Percentiles rank a stretch among this genome's conserved stretches.
Conservation (phyloP, 2,113 vertebrate genomes). For the Oxyruncus cristatus region DNA sequence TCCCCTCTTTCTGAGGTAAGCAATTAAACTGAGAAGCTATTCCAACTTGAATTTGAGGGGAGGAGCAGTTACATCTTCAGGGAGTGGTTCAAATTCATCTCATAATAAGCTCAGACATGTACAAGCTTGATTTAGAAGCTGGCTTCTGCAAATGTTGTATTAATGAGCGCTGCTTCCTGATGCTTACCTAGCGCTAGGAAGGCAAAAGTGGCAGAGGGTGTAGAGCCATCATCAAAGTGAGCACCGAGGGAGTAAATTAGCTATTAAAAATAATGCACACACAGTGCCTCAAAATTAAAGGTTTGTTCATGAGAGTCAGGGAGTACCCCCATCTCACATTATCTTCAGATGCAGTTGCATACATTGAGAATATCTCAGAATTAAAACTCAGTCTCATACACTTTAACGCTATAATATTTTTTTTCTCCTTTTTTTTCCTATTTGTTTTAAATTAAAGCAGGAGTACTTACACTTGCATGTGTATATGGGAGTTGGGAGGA, state of each 20-base stretch:
- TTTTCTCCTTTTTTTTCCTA: not conserved
- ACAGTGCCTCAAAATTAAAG: conserved; percentile 13
- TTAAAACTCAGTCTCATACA: not conserved
- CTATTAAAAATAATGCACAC: conserved; percentile 33
- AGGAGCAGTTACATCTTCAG: not conserved
- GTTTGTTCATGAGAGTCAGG: not conserved
- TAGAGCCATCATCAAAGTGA: conserved; percentile 49
- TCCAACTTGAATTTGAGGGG: not conserved
- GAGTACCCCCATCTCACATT: not conserved
- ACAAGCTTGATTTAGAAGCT: conserved; percentile 18
- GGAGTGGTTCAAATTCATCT: conserved; percentile 6
- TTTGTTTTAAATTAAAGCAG: not conserved
- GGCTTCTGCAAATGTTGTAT: not conserved
- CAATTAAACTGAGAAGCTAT: not conserved
- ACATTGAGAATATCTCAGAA: not conserved
- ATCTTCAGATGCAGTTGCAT: not conserved
- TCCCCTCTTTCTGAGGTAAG: not conserved
- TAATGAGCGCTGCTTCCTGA: conserved; percentile 40
- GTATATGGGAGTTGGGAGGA: not conserved
- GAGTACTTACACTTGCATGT: not conserved
- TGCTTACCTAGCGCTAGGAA: not conserved
- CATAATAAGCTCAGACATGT: not conserved
- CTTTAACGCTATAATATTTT: not conserved
- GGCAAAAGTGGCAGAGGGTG: not conserved
- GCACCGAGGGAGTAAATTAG: not conserved